Evolutionary conservation across 2,888 invertebrate species (phyloP), one percentile per base, ranked within the genome.

Genomic region (Ephialtes manifestator): DNA sequence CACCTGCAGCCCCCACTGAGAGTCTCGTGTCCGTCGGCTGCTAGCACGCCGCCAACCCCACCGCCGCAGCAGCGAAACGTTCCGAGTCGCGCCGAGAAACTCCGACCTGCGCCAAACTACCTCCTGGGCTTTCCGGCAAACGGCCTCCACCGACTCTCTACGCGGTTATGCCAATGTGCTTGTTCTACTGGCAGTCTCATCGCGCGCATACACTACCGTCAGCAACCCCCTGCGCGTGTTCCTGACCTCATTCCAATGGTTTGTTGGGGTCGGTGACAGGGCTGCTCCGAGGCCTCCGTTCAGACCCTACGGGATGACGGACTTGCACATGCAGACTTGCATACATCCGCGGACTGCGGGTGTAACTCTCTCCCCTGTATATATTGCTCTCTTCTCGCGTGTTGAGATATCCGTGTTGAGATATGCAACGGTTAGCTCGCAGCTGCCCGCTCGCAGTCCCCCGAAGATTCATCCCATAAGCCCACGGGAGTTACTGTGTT

Each of bases 201-300:
- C 43, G 18, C 60, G 28, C 63, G 28, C 60, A 13, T 28, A 65
- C 35, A 10, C 20, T 18, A 13, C n/a, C 28, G 18, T 24, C 79
- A 24, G 60, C 53, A 43, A 63, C 46, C 58, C 78, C 68, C 20
- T 28, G 39, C 78, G 58, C 67, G 88, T 90, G 92, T 92, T 90
- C 91, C 92, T 92, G 92, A 92, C 93, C 93, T 91, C 92, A 88
- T 92, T 92, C 90, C 90, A 89, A 89, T 87, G 88, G 90, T 90
- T 91, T 90, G 89, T 90, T 90, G 91, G 91, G 92, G 91, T 91
- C 92, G 92, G 90, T 92, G 92, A 92, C 92, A 90, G 90, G 89
- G 89, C 63, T 83, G 84, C 84, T 84, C 72, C 75, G 79, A 81
- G 77, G 83, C 87, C 71, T 71, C 71, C 77, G 72, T 20, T 20